phyloP scores from a whole-genome alignment of 2,113 vertebrate genomes.

The Fregata magnificens region DNA sequence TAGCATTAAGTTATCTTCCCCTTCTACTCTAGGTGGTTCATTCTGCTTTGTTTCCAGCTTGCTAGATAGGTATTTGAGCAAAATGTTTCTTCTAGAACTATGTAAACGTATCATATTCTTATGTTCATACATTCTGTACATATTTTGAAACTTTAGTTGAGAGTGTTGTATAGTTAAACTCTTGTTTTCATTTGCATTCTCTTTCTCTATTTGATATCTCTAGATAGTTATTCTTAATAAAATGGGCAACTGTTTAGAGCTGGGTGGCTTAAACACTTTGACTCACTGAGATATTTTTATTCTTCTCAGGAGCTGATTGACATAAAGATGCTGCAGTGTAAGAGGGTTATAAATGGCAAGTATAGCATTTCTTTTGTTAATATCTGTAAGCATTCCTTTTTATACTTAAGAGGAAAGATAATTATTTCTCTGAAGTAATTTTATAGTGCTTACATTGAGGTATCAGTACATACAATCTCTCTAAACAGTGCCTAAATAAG shows the following conservation, averaged over 20 bases:
- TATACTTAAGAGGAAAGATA: not conserved
- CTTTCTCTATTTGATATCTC: not conserved
- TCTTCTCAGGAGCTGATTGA: conserved; percentile 90
- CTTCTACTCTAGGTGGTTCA: accelerated
- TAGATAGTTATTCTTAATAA: not conserved
- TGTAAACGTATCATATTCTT: not conserved
- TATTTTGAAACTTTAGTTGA: not conserved
- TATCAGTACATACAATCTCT: not conserved
- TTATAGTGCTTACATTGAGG: not conserved
- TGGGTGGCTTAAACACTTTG: not conserved
- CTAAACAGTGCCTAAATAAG: not conserved
- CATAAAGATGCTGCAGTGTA: conserved; percentile 94
- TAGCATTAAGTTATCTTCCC: not conserved
- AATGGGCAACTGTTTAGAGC: not conserved
- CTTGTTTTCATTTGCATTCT: not conserved
- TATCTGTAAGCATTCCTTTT: not conserved
- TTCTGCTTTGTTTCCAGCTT: not conserved
- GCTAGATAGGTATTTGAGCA: not conserved
- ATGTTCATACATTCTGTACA: accelerated
- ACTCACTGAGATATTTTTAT: not conserved
- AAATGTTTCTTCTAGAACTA: not conserved
- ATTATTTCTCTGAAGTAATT: not conserved
- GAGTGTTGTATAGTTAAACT: not conserved
- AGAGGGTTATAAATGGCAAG: conserved; percentile 88
- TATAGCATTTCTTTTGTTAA: not conserved